These are phyloP conservation scores for Pseudopipra pipra DNA, from an alignment of 2,113 vertebrate species.

Conservation along the genomic window DNA sequence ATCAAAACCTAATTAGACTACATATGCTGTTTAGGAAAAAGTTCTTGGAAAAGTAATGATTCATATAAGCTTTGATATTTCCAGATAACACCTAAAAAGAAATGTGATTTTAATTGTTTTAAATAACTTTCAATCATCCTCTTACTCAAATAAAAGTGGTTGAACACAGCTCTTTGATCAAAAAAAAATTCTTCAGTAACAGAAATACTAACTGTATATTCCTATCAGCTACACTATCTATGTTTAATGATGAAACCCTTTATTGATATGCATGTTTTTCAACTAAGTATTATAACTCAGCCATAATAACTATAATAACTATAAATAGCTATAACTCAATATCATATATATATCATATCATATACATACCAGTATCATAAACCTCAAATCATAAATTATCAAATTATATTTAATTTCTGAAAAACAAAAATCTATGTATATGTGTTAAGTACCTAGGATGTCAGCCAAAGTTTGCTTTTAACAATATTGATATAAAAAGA, in stretches of 20 bases:
- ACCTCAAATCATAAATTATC: background rate
- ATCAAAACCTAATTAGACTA: conserved; percentile 55
- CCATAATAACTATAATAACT: background rate
- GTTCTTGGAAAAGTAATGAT: conserved; percentile 35
- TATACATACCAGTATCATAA: background rate
- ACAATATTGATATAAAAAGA: background rate
- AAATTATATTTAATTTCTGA: background rate
- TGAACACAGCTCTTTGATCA: background rate
- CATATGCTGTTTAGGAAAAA: conserved; percentile 49
- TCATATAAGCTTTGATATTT: conserved; percentile 48
- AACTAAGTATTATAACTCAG: background rate
- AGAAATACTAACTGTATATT: background rate
- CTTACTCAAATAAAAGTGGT: conserved; percentile 8
- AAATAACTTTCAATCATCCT: background rate
- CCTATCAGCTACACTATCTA: background rate
- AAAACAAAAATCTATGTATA: background rate
- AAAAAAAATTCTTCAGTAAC: background rate
- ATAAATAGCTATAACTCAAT: too few species aligned
- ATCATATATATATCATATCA: too few species aligned
- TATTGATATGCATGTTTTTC: background rate
- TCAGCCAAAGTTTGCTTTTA: background rate
- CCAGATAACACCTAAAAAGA: background rate
- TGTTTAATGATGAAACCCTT: background rate
- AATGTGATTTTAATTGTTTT: conserved; percentile 41
- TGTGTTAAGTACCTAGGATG: background rate